Evolutionary conservation across 1,140 invertebrate genomes (phyloP).

Genomic region (Brachionus angularis): DNA sequence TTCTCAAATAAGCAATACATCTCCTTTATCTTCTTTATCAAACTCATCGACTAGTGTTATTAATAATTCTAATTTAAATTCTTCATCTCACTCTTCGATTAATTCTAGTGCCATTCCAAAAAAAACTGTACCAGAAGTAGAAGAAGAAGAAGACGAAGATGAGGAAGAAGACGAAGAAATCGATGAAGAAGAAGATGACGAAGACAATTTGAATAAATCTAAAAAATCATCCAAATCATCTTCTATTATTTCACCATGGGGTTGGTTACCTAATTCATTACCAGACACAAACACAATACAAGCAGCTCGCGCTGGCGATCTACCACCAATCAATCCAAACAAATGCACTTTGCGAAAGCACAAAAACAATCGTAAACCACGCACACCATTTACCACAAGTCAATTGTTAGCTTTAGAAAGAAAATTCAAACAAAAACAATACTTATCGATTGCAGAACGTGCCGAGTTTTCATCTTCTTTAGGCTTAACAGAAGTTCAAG

Average conservation of each 20-base stretch:
- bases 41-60: neutral
- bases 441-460: slow-evolving; percentile 85
- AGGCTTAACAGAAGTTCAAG: slow-evolving; percentile 87
- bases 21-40: neutral
- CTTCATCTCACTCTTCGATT: neutral
- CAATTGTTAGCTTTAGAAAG: slow-evolving; percentile 88
- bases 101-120: neutral
- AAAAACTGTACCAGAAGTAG: no score
- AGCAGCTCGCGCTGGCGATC: slow-evolving; percentile 21
- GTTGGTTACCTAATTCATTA: neutral
- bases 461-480: slow-evolving; percentile 87
- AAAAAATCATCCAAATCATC: no score
- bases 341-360: slow-evolving; percentile 41
- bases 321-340: slow-evolving; percentile 39
- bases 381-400: slow-evolving; percentile 92
- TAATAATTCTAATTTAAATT: neutral
- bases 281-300: slow-evolving; percentile 34
- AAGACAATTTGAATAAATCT: no score
- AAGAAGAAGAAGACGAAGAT: no score
- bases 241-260: no score
- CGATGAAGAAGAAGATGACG: no score
- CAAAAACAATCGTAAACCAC: slow-evolving; percentile 64
- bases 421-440: slow-evolving; percentile 95
- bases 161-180: no score
- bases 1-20: neutral